Evolutionary conservation across 2,888 invertebrate species (phyloP).

Genomic region (Argynnis bischoffii): DNA sequence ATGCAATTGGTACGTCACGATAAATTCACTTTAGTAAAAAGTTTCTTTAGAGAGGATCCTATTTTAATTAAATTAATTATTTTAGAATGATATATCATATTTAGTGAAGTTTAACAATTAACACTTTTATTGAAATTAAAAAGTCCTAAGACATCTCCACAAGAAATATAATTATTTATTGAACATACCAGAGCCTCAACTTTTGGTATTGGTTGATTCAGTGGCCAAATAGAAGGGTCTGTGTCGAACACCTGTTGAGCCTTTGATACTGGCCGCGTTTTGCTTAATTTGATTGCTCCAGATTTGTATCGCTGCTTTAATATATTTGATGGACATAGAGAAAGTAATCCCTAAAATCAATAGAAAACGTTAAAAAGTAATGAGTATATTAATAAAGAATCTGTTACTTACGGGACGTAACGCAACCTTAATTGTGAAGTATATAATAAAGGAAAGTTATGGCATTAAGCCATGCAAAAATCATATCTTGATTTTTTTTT

Average conservation of each 20-base stretch:
- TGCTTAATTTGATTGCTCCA: slow-evolving; percentile 64
- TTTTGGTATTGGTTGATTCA: slow-evolving; percentile 61
- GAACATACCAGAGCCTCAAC: slow-evolving; percentile 51
- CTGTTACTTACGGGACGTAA: too few relatives aligned
- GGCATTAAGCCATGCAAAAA: too few relatives aligned
- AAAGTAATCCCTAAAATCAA: slow-evolving; percentile 70
- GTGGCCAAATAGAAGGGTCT: slow-evolving; percentile 82
- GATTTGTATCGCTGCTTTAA: slow-evolving; percentile 66
- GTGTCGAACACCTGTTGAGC: slow-evolving; percentile 84
- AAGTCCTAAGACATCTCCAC: slow-evolving; percentile 43
- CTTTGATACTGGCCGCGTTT: slow-evolving; percentile 78
- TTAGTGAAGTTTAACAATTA: background rate
- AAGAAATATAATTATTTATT: slow-evolving; percentile 79
- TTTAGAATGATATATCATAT: background rate
- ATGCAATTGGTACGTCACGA: background rate
- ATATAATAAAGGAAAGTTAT: too few relatives aligned
- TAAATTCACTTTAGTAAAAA: background rate
- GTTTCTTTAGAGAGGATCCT: background rate
- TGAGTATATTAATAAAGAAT: background rate
- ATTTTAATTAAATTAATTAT: background rate
- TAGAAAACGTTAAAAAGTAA: slow-evolving; percentile 47
- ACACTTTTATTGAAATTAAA: background rate
- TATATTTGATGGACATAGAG: slow-evolving; percentile 67
- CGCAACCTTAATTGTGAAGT: too few relatives aligned
- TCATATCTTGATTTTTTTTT: too few relatives aligned